Evolutionary conservation across 2,888 invertebrate genomes (phyloP).

Genomic region (Meganola albula): DNA sequence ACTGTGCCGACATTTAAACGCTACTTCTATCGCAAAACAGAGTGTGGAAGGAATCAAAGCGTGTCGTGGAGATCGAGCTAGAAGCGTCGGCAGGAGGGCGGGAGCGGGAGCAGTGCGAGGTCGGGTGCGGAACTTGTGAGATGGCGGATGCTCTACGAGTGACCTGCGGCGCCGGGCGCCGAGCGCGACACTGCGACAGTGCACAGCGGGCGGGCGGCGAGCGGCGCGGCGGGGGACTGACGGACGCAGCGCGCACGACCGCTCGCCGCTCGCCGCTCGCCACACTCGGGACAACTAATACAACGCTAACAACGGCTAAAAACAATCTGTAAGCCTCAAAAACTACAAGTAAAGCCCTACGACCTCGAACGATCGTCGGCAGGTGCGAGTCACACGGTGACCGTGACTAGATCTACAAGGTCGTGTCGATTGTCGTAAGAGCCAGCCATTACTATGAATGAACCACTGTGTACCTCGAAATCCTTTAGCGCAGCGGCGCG

Average conservation of each 20-base stretch:
- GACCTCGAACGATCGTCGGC: constrained; percentile 73
- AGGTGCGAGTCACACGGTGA: constrained; percentile 55
- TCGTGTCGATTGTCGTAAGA: constrained; percentile 68
- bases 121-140: constrained; percentile 71
- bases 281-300: constrained; percentile 75
- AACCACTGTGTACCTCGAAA: constrained; percentile 88
- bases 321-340: constrained; percentile 79
- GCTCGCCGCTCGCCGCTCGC: constrained; percentile 72
- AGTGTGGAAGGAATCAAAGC: constrained; percentile 18
- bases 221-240: constrained; percentile 72
- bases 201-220: constrained; percentile 66
- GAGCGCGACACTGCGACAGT: constrained; percentile 58
- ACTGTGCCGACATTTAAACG: too few relatives aligned
- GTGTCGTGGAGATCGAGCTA: constrained; percentile 29
- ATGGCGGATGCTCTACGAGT: constrained; percentile 76
- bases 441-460: constrained; percentile 73
- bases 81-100: constrained; percentile 16
- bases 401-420: constrained; percentile 59
- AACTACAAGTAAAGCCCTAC: constrained; percentile 79
- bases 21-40: constrained; percentile 7
- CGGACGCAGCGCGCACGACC: constrained; percentile 76
- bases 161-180: constrained; percentile 65
- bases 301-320: constrained; percentile 78
- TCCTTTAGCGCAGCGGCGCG: constrained; percentile 84
- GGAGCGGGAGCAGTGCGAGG: constrained; percentile 12